phyloP scores from a whole-genome alignment of 2,113 vertebrate species.

The Noturus placidus region DNA sequence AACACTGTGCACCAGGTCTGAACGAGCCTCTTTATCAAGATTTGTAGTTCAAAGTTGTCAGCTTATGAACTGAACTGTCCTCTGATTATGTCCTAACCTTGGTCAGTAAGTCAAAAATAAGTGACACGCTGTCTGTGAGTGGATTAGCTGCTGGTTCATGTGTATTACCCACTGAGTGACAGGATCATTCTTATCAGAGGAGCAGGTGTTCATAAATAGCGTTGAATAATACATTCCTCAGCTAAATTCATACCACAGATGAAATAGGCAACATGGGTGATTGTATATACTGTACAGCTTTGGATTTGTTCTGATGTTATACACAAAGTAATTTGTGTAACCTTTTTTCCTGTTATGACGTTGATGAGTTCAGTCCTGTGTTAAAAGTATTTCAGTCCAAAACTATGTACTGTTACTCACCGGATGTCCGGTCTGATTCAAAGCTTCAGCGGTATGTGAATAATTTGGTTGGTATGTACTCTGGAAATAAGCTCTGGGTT shows the following conservation, averaged over 20 bases:
- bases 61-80: not conserved
- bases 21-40: not conserved
- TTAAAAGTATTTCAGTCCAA: not conserved
- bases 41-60: not conserved
- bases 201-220: not conserved
- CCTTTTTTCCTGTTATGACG: not conserved
- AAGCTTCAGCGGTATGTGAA: not conserved
- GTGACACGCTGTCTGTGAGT: not conserved
- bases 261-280: not conserved
- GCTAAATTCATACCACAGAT: not conserved
- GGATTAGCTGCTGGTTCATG: not conserved
- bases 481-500: not conserved
- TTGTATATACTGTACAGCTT: not conserved
- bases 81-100: not conserved
- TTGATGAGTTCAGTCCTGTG: not conserved
- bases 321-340: not conserved
- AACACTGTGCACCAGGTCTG: not conserved
- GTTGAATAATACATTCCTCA: not conserved
- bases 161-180: not conserved
- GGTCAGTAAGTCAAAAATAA: not conserved
- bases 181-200: not conserved
- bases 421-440: constrained; percentile 25
- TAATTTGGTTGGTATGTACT: constrained; percentile 6
- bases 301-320: not conserved
- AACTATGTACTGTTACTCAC: not conserved